Evolutionary conservation across 2,888 invertebrate genomes (phyloP).

Genomic region (Microctonus aethiopoides): DNA sequence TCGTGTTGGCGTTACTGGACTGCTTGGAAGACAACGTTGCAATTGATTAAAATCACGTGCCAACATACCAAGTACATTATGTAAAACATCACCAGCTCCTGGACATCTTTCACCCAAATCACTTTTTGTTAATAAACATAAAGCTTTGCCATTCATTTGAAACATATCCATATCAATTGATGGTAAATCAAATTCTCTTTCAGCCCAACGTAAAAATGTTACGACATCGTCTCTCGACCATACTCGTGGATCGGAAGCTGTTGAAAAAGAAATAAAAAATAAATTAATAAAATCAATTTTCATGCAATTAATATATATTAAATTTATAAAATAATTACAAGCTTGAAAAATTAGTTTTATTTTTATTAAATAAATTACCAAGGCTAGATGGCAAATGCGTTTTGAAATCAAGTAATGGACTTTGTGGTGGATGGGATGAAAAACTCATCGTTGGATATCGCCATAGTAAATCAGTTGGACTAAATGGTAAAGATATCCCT

Average conservation of each 20-base stretch:
- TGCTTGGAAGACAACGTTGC: slow-evolving; percentile 83
- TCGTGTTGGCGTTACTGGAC: slow-evolving; percentile 82
- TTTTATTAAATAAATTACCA: slow-evolving; percentile 67
- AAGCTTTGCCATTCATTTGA: slow-evolving; percentile 97
- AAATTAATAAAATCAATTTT: too few relatives aligned
- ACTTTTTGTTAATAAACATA: slow-evolving; percentile 88
- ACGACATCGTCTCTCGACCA: slow-evolving; percentile 93
- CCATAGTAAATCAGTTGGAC: slow-evolving; percentile 86
- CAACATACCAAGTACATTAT: slow-evolving; percentile 91
- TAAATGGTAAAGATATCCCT: slow-evolving; percentile 82
- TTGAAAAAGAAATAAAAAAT: slow-evolving; percentile 40
- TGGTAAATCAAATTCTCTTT: slow-evolving; percentile 91
- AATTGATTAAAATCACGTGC: slow-evolving; percentile 83
- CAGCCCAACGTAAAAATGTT: slow-evolving; percentile 90
- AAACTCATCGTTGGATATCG: slow-evolving; percentile 85
- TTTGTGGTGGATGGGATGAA: slow-evolving; percentile 73
- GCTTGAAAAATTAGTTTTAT: background rate
- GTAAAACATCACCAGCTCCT: slow-evolving; percentile 92
- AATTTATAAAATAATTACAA: background rate
- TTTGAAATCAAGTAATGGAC: slow-evolving; percentile 85
- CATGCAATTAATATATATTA: too few relatives aligned
- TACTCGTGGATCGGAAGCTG: slow-evolving; percentile 86
- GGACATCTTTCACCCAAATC: slow-evolving; percentile 93
- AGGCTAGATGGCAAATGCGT: slow-evolving; percentile 85
- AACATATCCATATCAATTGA: slow-evolving; percentile 93